phyloP scores from a whole-genome alignment of 1,140 invertebrate genomes.

The Metaphire vulgaris region DNA sequence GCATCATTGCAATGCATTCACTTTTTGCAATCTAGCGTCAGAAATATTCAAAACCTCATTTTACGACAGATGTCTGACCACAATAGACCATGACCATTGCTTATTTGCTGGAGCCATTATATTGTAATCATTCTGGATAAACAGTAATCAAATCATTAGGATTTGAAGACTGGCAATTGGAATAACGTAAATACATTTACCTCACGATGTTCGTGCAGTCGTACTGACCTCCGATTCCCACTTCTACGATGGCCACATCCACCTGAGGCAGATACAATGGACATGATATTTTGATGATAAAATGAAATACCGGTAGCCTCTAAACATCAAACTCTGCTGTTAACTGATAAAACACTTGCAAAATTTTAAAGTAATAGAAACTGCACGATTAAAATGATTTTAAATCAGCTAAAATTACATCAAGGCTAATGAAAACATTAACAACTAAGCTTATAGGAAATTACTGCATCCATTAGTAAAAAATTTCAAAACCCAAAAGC shows the following conservation, averaged over 20 bases:
- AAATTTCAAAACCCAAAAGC: too few species aligned
- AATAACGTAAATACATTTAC: too few species aligned
- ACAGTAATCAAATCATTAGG: too few species aligned
- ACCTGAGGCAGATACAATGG: slow-evolving; percentile 37
- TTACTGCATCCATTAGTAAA: too few species aligned
- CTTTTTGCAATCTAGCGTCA: too few species aligned
- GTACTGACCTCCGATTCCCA: slow-evolving; percentile 90
- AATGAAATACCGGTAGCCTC: neutral
- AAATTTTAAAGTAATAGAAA: neutral
- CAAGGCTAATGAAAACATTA: neutral
- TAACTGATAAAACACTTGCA: slow-evolving; percentile 17
- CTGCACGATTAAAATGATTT: neutral
- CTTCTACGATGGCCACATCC: slow-evolving; percentile 90
- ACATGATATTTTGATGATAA: neutral
- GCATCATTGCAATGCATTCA: too few species aligned
- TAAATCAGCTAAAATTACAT: neutral
- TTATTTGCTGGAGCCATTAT: too few species aligned
- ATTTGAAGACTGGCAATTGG: too few species aligned
- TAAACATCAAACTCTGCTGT: neutral
- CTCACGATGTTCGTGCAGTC: slow-evolving; percentile 89
- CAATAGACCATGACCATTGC: too few species aligned
- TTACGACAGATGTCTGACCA: too few species aligned
- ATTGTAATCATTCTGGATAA: too few species aligned
- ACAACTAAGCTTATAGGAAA: neutral
- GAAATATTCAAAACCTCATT: too few species aligned